phyloP scores from a whole-genome alignment of 2,113 vertebrate species.

The Hystrix cristata region DNA sequence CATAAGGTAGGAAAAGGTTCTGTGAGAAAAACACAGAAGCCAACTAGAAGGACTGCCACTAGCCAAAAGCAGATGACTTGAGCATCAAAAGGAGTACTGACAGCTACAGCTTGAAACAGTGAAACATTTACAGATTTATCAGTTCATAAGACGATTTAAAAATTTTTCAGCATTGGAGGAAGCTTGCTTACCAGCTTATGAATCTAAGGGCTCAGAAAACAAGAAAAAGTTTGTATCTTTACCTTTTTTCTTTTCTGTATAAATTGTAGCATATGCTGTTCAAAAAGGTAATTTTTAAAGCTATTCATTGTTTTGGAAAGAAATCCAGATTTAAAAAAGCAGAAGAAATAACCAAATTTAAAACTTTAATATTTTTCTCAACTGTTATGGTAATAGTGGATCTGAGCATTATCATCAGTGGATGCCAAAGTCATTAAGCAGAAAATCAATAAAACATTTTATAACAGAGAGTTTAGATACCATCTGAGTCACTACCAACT shows the following conservation, averaged over 20 bases:
- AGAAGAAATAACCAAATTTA: neutral
- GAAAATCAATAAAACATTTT: neutral
- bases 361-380: neutral
- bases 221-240: neutral
- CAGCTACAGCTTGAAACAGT: neutral
- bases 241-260: neutral
- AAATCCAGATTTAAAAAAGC: neutral
- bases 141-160: neutral
- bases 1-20: neutral
- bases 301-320: neutral
- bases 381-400: neutral
- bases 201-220: neutral
- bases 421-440: neutral
- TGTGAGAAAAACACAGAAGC: neutral
- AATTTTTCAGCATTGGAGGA: neutral
- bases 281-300: constrained; percentile 12
- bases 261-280: neutral
- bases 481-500: neutral
- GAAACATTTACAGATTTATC: neutral
- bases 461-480: neutral
- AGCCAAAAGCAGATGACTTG: neutral
- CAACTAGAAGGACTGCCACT: neutral
- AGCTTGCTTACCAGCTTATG: neutral
- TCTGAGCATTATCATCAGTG: neutral
- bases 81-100: neutral